A percentile compares a stretch with the other conserved stretches of the same genome.
Evolutionary conservation across 2,797 vertebrate species (phyloP).

Genomic region (Micrastur ruficollis): DNA sequence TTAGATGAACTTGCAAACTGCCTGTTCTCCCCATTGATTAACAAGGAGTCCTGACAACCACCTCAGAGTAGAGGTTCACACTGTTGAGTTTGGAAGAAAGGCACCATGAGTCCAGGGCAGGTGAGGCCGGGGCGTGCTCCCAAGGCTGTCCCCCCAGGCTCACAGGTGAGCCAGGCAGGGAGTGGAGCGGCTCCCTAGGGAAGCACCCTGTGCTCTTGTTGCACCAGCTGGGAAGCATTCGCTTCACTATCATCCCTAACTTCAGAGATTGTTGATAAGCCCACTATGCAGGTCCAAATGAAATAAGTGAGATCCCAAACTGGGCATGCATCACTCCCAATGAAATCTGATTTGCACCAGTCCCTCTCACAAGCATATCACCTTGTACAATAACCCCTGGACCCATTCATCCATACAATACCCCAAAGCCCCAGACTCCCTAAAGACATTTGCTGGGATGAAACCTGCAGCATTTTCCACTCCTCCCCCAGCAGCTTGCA

Average conservation of each 20-base stretch:
- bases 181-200: neutral
- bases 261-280: neutral
- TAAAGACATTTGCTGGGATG: neutral
- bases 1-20: neutral
- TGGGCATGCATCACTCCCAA: neutral
- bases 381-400: neutral
- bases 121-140: neutral
- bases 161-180: fast-evolving
- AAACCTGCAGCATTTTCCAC: neutral
- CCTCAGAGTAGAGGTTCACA: fast-evolving
- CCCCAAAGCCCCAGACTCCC: neutral
- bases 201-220: neutral
- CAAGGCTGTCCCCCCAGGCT: neutral
- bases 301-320: neutral
- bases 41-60: neutral
- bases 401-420: too few relatives aligned
- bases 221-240: neutral
- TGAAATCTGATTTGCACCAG: neutral
- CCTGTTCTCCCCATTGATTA: neutral
- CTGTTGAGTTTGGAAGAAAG: neutral
- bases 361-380: neutral
- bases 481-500: neutral
- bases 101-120: fast-evolving
- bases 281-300: neutral
- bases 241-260: neutral